Evolutionary conservation across 2,113 vertebrate species (phyloP).

Genomic region (Hippopotamus amphibius): DNA sequence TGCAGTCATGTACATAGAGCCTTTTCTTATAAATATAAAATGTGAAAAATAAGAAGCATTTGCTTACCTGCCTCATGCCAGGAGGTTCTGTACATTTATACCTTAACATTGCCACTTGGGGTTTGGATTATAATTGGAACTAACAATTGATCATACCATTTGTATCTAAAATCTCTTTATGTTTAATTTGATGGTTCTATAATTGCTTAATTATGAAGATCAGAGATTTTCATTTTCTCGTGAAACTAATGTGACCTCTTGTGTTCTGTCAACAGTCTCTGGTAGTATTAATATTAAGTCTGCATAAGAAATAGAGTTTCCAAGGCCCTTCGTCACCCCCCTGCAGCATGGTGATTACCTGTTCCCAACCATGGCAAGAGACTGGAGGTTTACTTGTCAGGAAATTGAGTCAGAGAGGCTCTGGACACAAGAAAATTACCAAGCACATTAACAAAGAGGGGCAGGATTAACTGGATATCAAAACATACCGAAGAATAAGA

Average conservation of each 20-base stretch:
- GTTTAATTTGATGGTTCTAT: constrained; percentile 37
- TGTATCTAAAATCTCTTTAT: constrained; percentile 22
- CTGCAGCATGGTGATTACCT: not conserved
- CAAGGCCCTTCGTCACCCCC: not conserved
- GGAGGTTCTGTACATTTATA: not conserved
- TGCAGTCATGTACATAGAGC: constrained; percentile 46
- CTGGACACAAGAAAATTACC: not conserved
- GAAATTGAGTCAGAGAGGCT: constrained; percentile 11
- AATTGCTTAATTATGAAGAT: constrained; percentile 43
- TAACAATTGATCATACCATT: constrained; percentile 23
- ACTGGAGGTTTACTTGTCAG: not conserved
- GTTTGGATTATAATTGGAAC: constrained; percentile 51
- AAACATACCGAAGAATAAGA: not conserved
- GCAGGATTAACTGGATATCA: not conserved
- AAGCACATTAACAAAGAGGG: not conserved
- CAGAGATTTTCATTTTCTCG: constrained; percentile 10
- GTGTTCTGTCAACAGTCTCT: not conserved
- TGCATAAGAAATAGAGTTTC: not conserved
- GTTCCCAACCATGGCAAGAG: not conserved
- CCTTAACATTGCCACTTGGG: not conserved
- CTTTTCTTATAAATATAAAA: constrained; percentile 53
- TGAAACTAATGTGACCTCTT: constrained; percentile 34
- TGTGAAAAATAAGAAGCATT: not conserved
- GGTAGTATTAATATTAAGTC: not conserved
- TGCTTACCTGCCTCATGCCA: not conserved